These are phyloP conservation scores for Fissipunctia ypsillon DNA, from an alignment of 2,888 invertebrate genomes.

Conservation along the genomic window DNA sequence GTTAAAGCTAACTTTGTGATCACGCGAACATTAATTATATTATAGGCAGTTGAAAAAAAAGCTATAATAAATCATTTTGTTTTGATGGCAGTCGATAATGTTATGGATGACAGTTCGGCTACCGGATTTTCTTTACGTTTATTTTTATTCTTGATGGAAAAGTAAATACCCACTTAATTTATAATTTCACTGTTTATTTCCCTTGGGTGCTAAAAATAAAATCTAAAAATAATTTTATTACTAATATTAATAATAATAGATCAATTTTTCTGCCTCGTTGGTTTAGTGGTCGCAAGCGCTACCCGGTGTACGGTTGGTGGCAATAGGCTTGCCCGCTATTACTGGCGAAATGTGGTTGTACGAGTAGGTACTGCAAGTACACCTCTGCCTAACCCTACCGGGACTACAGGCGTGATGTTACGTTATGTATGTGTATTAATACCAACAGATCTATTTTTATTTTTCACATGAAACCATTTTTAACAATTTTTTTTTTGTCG, in stretches of 20 bases:
- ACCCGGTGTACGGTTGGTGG: no score
- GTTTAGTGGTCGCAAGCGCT: no score
- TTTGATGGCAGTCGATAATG: slow-evolving; percentile 73
- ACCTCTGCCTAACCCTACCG: no score
- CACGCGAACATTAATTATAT: slow-evolving; percentile 69
- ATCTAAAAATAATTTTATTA: background rate
- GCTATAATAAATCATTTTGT: slow-evolving; percentile 75
- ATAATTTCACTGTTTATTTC: slow-evolving; percentile 17
- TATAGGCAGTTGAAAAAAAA: slow-evolving; percentile 69
- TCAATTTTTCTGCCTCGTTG: background rate
- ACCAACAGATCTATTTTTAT: background rate
- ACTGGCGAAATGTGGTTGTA: no score
- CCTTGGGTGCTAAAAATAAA: background rate
- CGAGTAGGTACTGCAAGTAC: no score
- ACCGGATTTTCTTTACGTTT: slow-evolving; percentile 65
- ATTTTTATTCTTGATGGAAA: slow-evolving; percentile 20
- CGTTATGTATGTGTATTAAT: no score
- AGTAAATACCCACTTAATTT: no score
- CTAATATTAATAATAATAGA: background rate
- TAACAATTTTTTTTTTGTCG: background rate
- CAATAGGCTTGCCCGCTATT: no score
- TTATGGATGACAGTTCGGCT: slow-evolving; percentile 76
- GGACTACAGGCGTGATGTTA: no score
- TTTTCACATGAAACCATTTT: background rate
- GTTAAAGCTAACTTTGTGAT: slow-evolving; percentile 28